Percentiles rank a stretch among this genome's conserved stretches.
Conservation (phyloP, 2,113 vertebrate genomes). For the Emydura subglobosa region DNA sequence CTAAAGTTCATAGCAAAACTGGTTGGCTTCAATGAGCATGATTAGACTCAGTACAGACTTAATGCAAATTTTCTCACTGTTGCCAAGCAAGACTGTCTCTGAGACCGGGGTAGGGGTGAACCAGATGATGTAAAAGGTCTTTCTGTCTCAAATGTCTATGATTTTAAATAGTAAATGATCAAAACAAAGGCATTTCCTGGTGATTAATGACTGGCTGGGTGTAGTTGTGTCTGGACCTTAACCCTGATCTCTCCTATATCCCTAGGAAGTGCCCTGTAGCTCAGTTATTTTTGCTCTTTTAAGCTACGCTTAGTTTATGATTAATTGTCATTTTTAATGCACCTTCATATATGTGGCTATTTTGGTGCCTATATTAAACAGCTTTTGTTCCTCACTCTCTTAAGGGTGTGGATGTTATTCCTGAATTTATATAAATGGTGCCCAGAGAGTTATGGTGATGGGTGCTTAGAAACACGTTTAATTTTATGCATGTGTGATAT, state of each 20-base stretch:
- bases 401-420: background rate
- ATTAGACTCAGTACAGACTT: background rate
- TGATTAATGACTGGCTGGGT: constrained; percentile 75
- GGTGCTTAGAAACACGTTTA: rapidly evolving
- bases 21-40: background rate
- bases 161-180: constrained; percentile 62
- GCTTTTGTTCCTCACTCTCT: constrained; percentile 53
- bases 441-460: background rate
- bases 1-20: background rate
- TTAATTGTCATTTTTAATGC: constrained; percentile 52
- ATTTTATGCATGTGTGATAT: background rate
- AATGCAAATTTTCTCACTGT: background rate
- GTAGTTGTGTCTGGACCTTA: constrained; percentile 73
- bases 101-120: background rate
- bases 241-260: constrained; percentile 68
- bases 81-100: background rate
- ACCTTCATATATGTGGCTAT: constrained; percentile 54
- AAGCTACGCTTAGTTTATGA: constrained; percentile 56
- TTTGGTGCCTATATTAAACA: constrained; percentile 33
- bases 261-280: constrained; percentile 73
- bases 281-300: constrained; percentile 62
- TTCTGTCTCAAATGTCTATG: constrained; percentile 40
- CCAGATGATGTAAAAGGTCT: constrained; percentile 11
- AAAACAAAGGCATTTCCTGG: constrained; percentile 74
- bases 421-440: background rate